These are phyloP conservation scores for Polymixis lichenea DNA, from an alignment of 2,888 invertebrate genomes.

Conservation along the genomic window DNA sequence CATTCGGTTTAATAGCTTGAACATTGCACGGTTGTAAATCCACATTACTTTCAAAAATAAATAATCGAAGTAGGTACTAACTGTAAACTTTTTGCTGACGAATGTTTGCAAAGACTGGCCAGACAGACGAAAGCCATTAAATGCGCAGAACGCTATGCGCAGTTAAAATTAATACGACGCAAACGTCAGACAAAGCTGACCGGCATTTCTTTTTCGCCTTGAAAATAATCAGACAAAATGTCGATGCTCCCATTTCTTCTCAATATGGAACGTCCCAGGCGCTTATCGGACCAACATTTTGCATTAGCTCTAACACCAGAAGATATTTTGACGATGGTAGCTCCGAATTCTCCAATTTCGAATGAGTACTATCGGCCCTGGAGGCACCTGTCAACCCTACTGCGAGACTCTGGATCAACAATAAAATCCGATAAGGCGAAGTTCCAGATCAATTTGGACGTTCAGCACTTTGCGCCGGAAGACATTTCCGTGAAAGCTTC, in stretches of 20 bases:
- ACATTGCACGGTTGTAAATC: background rate
- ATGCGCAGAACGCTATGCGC: conserved; percentile 58
- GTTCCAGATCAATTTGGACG: conserved; percentile 93
- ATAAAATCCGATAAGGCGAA: conserved; percentile 90
- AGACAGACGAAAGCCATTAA: conserved; percentile 33
- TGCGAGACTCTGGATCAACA: conserved; percentile 82
- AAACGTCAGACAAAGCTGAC: conserved; percentile 18
- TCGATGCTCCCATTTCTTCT: conserved; percentile 63
- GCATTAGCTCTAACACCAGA: conserved; percentile 77
- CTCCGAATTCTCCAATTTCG: conserved; percentile 65
- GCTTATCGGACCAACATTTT: conserved; percentile 78
- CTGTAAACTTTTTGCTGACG: conserved; percentile 35
- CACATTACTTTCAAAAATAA: background rate
- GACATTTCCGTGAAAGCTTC: conserved; percentile 93
- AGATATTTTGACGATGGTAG: conserved; percentile 73
- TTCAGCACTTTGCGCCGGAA: conserved; percentile 93
- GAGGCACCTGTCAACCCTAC: conserved; percentile 68
- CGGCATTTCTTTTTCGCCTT: conserved; percentile 44
- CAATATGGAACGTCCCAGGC: conserved; percentile 70
- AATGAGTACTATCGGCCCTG: conserved; percentile 62
- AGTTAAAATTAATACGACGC: conserved; percentile 26
- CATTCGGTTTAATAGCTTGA: background rate
- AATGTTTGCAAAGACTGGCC: conserved; percentile 52
- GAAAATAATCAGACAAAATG: conserved; percentile 56
- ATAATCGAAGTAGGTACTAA: background rate